phyloP scores from a whole-genome alignment of 53 echinoderm and acorn worm genomes.

The Temnopleurus reevesii region DNA sequence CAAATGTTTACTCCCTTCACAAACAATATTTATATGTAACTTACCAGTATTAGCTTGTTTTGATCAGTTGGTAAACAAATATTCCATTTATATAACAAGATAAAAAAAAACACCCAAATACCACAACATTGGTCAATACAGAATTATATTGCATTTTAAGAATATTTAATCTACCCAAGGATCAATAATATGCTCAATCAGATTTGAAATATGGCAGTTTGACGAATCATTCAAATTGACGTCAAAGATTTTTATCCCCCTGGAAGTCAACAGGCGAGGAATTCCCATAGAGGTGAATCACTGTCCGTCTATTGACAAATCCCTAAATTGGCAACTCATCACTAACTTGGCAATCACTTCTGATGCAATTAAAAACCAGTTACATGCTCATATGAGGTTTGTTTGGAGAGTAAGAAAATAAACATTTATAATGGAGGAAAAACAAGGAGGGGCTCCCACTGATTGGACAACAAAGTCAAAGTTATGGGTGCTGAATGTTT shows the following conservation, averaged over 20 bases:
- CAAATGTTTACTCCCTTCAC: too few relatives aligned
- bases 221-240: neutral
- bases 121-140: neutral
- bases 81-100: too few relatives aligned
- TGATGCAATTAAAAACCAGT: constrained; percentile 49
- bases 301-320: neutral
- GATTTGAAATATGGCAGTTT: neutral
- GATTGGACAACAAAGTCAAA: constrained; percentile 3
- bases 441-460: neutral
- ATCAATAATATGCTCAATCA: neutral
- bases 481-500: constrained; percentile 7
- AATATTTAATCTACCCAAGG: neutral
- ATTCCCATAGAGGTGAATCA: constrained; percentile 33
- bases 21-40: too few relatives aligned
- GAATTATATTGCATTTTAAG: neutral
- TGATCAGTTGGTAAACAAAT: too few relatives aligned
- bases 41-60: too few relatives aligned
- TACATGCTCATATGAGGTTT: constrained; percentile 13
- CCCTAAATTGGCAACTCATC: constrained; percentile 23
- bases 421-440: constrained; percentile 4
- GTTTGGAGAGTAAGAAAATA: neutral
- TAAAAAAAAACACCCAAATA: too few relatives aligned
- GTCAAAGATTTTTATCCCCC: constrained; percentile 3
- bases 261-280: neutral
- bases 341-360: constrained; percentile 32